Evolutionary conservation across 2,888 invertebrate genomes (phyloP).

Genomic region (Parthenolecanium corni): DNA sequence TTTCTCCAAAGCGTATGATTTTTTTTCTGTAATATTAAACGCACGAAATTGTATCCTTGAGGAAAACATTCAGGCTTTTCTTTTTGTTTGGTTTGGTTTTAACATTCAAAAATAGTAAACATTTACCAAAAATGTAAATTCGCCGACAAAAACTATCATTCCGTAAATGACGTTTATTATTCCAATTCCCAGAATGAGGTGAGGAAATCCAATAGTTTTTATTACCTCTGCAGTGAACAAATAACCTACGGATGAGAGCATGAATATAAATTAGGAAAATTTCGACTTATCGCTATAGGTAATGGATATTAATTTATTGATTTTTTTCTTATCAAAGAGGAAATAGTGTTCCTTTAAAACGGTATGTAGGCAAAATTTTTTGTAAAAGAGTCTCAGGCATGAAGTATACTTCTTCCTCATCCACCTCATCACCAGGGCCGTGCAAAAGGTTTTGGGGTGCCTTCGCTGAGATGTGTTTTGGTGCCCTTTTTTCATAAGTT

Average conservation of each 20-base stretch:
- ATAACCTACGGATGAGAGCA: slow-evolving; percentile 49
- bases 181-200: slow-evolving; percentile 61
- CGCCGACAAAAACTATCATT: slow-evolving; percentile 12
- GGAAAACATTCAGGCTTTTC: not conserved
- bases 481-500: no score
- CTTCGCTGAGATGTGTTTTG: no score
- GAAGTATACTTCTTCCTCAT: no score
- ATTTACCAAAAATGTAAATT: not conserved
- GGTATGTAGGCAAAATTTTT: no score
- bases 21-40: not conserved
- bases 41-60: not conserved
- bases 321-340: no score
- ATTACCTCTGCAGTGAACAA: slow-evolving; percentile 61
- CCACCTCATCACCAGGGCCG: no score
- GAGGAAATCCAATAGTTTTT: slow-evolving; percentile 55
- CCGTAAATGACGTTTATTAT: slow-evolving; percentile 56
- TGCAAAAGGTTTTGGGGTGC: no score
- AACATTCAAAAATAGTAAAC: not conserved
- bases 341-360: not conserved
- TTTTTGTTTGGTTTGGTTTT: not conserved
- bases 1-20: not conserved
- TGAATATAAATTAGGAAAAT: not conserved
- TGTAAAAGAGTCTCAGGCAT: no score
- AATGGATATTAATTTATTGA: no score
- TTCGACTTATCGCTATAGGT: not conserved